Evolutionary conservation across 2,888 invertebrate genomes (phyloP), one percentile per base, ranked within the genome.

Genomic region (Netelia melanura): DNA sequence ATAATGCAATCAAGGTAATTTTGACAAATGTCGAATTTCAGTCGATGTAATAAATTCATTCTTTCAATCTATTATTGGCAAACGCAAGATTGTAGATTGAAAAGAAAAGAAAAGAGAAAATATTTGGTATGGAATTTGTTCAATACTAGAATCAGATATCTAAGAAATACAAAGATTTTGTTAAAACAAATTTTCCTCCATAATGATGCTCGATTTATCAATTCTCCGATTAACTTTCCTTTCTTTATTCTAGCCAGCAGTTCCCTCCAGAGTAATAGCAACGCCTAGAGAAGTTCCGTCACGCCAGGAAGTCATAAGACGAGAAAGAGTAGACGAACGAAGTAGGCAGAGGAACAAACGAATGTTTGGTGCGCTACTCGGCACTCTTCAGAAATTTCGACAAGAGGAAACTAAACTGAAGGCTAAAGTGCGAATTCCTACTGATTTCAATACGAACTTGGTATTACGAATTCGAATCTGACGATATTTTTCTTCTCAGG

Each of bases 361-460:
- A 81, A 99, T 99, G 97, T 99, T 99, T 94, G 99, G 99, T 9
- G 97, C 98, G 23, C 95, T 99, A 62, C 94, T 99, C 76, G 99
- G 99, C 3, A 99, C 99, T 14, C 94, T 99, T 89, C 98, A 98
- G 92, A 98, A 98, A 93, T 99, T 99, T 93, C 97, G 98, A 90
- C 98, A 98, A 92, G 99, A 99, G 92, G 98, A 99, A 94, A 98
- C 98, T 80, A 97, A 97, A 78, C 94, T 98, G 87, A 98, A 98
- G 94, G 97, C 97, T 90, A 98, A 97, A 95, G 96, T 96, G 93
- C 90, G 44, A 70, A 82, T 43, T 38, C 3, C 11, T 17, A 48
- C 11, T 0, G 14, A 11, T 75, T 75, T 52, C 30, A 3, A 23
- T 5, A 10, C 5, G 9, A 10, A 10, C 5, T 14, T 52, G 10